Base-by-base conservation (phyloP, 2,113 vertebrate genomes). In the Channa maculata region DNA sequence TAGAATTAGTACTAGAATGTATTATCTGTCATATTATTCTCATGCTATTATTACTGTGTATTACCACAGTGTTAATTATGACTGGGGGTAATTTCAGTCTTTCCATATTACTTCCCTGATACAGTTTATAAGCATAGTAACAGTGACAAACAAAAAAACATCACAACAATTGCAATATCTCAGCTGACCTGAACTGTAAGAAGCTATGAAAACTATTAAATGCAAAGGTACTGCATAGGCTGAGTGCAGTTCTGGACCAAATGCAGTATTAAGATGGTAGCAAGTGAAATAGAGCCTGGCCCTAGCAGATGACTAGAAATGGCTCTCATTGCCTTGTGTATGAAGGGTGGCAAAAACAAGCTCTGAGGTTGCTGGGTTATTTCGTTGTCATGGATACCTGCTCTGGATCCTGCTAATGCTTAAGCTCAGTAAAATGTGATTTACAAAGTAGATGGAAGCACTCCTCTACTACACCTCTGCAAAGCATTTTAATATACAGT, bases 371-470 rank as follows among this genome's bases (percentile, higher is more conserved):
- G 74, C 68, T 67, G 68, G 65, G 71, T 68, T 67, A 49, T 55
- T 34, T 48, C 39, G 80, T 86, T 67, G 80, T 52, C 80, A 77
- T 80, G 85, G 85, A 80, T 62, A 81, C 80, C 15, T 45, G 3
- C 5, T 58, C 2, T 15, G 58, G 50, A 60, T 41, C 55, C n/a
- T 51, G 48, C 63, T 62, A 55, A 65, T 71, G 43, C 55, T 68
- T 45, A 45, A 36, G 24, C 44, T 70, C 62, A 36, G 9, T 53
- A 9, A 5, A 51, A 43, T 60, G 33, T 46, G 52, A 67, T 63
- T 74, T 54, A 12, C 49, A 6, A 7, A 62, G 57, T 34, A 38
- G 77, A 64, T 55, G 37, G 3, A 46, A 65, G 34, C 43, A n/a
- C 7, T 63, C n/a, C 7, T 24, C 24, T 6, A 48, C 50, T 57